Conservation (phyloP, 2,888 invertebrate species). For the Lithophane leautieri region DNA sequence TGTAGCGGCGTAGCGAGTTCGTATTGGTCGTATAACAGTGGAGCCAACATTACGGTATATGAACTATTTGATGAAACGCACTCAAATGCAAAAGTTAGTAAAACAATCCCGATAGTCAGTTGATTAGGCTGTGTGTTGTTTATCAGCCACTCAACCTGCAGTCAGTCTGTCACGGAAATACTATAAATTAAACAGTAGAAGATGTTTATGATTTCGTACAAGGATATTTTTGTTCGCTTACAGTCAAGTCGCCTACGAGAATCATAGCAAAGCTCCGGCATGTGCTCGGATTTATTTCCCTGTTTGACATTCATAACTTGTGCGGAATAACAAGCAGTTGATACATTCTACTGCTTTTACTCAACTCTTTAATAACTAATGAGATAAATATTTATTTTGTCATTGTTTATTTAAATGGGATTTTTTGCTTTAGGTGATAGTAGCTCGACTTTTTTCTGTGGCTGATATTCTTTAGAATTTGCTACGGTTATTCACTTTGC, state of each 20-base stretch:
- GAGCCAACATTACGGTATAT: too few species aligned
- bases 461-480: not conserved
- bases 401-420: not conserved
- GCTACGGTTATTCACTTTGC: not conserved
- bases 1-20: too few species aligned
- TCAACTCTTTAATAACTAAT: constrained; percentile 30
- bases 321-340: constrained; percentile 56
- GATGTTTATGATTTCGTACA: constrained; percentile 18
- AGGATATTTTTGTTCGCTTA: constrained; percentile 44
- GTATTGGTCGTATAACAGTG: too few species aligned
- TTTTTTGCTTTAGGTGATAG: not conserved
- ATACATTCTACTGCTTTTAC: constrained; percentile 40
- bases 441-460: not conserved
- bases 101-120: not conserved
- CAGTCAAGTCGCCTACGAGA: constrained; percentile 51
- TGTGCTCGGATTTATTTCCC: constrained; percentile 54
- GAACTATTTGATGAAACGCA: too few species aligned
- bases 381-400: constrained; percentile 13
- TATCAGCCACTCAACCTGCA: not conserved
- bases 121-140: not conserved
- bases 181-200: constrained; percentile 15
- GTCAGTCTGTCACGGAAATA: not conserved
- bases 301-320: constrained; percentile 59
- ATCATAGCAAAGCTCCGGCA: constrained; percentile 41
- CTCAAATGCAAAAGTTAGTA: too few species aligned